phyloP scores from a whole-genome alignment of 2,113 vertebrate genomes.

The Peromyscus maniculatus region DNA sequence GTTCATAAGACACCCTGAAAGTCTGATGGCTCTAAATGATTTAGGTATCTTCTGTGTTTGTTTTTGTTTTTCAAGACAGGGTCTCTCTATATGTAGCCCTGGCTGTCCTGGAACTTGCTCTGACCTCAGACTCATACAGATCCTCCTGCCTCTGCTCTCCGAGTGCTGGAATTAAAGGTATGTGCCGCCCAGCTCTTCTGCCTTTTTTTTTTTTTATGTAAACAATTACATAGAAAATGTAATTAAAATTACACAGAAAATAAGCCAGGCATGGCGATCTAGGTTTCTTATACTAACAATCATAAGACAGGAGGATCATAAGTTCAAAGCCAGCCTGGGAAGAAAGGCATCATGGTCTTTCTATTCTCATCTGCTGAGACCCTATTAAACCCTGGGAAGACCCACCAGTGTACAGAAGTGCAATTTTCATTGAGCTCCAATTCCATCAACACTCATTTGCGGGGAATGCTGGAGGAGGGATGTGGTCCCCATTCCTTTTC shows the following conservation, averaged over 20 bases:
- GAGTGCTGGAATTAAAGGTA: no score
- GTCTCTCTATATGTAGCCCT: neutral
- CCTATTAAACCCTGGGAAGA: neutral
- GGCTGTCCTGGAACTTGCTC: neutral
- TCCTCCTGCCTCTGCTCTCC: no score
- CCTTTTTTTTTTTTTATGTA: no score
- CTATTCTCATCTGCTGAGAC: conserved; percentile 9
- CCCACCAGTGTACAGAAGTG: neutral
- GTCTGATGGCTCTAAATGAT: neutral
- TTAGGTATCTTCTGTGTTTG: neutral
- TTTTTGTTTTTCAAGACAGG: neutral
- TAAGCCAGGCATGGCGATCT: no score
- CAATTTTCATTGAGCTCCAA: neutral
- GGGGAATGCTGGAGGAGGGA: neutral
- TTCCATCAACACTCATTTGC: neutral
- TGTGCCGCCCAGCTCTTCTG: no score
- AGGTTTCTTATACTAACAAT: neutral
- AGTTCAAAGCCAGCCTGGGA: neutral
- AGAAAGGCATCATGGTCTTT: conserved; percentile 15
- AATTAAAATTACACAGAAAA: no score
- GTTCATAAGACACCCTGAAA: neutral
- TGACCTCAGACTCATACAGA: neutral
- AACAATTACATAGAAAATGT: no score
- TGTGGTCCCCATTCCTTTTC: neutral
- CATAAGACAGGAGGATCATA: neutral